These are phyloP conservation scores for Paradisaea rubra DNA, from an alignment of 2,113 vertebrate species.

Conservation along the genomic window DNA sequence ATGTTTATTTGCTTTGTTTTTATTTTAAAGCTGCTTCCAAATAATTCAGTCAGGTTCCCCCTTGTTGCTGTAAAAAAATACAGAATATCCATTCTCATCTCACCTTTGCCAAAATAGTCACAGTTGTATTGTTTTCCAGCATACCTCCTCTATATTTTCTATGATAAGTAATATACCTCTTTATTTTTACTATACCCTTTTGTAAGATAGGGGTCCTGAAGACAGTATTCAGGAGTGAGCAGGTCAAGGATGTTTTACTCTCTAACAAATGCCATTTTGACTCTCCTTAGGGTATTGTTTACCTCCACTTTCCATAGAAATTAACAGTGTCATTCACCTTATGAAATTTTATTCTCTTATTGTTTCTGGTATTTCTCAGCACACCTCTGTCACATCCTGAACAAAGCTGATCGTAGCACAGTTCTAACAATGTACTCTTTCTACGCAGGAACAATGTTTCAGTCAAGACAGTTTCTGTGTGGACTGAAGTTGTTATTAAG, in stretches of 20 bases:
- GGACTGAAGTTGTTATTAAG: neutral
- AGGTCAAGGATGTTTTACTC: neutral
- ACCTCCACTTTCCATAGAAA: neutral
- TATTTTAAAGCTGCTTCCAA: neutral
- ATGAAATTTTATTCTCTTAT: neutral
- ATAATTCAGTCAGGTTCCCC: neutral
- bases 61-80: neutral
- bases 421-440: neutral
- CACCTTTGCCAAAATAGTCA: neutral
- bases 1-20: neutral
- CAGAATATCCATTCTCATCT: neutral
- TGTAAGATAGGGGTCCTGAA: neutral
- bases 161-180: neutral
- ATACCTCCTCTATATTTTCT: neutral
- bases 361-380: neutral
- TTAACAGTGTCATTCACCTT: neutral
- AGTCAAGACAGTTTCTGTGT: neutral
- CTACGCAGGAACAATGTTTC: neutral
- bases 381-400: neutral
- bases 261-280: neutral
- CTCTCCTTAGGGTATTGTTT: neutral
- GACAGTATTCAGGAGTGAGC: neutral
- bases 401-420: neutral
- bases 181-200: neutral
- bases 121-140: neutral